Evolutionary conservation across 30 jellyfish, hydroid and myxozoan genomes (phyloP), one percentile per base, ranked within the genome.

Genomic region (Hydractinia symbiolongicarpus): DNA sequence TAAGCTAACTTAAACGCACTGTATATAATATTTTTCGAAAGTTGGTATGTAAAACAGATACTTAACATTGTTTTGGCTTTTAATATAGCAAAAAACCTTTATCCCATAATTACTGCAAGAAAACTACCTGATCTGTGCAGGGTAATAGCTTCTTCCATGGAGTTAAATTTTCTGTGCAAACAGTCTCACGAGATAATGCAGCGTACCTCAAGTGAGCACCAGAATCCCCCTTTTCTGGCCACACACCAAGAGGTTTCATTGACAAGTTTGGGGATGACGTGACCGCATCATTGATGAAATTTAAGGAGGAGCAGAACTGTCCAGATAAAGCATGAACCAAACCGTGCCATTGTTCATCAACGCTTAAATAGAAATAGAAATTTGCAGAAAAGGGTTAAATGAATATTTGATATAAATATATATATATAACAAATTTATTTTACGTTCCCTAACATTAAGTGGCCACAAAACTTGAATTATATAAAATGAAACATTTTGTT

Each of bases 131-230:
- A 56, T 89, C 88, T 54, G 71, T 87, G 67, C 98, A 91, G 8
- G 98, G 98, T 53, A 91, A 73, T 58, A 91, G 76, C 90, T 91
- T 91, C 77, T 88, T 91, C 98, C 98, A 91, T 6, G 98, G 98
- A 5, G 98, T 91, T 20, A 91, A 79, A 81, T 91, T 91, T 60
- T 91, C 98, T 54, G 98, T 91, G 86, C 98, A 91, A 71, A 91
- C 98, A 58, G 55, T 83, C 61, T 91, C 98, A 66, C 88, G 71
- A 15, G 98, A 93, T 50, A 91, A 81, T n/a, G 79, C 67, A 7
- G 95, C 98, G 87, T 91, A 80, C 66, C 96, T 77, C 50, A 91
- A 61, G 60, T 82, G 83, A 5, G 62, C 50, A 54, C 55, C 67
- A 50, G 73, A 55, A 53, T 13, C 30, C 4, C 69, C 14, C 19